These are phyloP conservation scores for Platichthys flesus DNA, from an alignment of 2,113 vertebrate genomes.

Conservation along the genomic window DNA sequence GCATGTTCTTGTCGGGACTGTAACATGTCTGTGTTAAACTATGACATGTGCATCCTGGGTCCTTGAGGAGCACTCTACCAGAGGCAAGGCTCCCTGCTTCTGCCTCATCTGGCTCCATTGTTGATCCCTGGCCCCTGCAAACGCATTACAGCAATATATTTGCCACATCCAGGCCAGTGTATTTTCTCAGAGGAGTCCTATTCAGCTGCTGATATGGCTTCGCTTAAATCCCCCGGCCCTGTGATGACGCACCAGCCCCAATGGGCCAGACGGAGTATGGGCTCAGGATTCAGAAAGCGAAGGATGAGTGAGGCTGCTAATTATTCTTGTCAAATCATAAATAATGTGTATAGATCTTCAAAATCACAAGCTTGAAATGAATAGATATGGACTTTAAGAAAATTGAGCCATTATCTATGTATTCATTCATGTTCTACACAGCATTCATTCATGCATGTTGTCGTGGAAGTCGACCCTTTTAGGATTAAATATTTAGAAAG, in stretches of 20 bases:
- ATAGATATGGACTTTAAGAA: neutral
- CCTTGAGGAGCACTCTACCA: slow-evolving; percentile 54
- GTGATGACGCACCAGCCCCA: slow-evolving; percentile 60
- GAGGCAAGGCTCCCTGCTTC: slow-evolving; percentile 48
- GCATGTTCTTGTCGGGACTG: slow-evolving; percentile 33
- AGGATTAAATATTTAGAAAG: slow-evolving; percentile 34
- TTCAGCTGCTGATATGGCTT: slow-evolving; percentile 67
- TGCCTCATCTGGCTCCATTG: slow-evolving; percentile 50
- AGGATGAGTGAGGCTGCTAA: slow-evolving; percentile 36
- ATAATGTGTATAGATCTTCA: neutral
- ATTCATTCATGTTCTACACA: slow-evolving; percentile 3
- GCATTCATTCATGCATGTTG: neutral
- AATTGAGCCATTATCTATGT: neutral
- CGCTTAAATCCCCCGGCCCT: slow-evolving; percentile 65
- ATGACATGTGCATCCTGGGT: slow-evolving; percentile 41
- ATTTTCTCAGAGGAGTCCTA: slow-evolving; percentile 58
- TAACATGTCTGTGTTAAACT: slow-evolving; percentile 55
- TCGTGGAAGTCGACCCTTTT: slow-evolving; percentile 26
- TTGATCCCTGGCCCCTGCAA: slow-evolving; percentile 63
- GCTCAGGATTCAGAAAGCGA: slow-evolving; percentile 29
- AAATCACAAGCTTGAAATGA: neutral
- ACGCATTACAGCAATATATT: slow-evolving; percentile 56
- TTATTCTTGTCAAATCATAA: slow-evolving; percentile 36
- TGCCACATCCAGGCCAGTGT: slow-evolving; percentile 60
- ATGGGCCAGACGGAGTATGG: slow-evolving; percentile 44